phyloP scores from a whole-genome alignment of 2,888 invertebrate species.

The Zhuqinia jingwanae region DNA sequence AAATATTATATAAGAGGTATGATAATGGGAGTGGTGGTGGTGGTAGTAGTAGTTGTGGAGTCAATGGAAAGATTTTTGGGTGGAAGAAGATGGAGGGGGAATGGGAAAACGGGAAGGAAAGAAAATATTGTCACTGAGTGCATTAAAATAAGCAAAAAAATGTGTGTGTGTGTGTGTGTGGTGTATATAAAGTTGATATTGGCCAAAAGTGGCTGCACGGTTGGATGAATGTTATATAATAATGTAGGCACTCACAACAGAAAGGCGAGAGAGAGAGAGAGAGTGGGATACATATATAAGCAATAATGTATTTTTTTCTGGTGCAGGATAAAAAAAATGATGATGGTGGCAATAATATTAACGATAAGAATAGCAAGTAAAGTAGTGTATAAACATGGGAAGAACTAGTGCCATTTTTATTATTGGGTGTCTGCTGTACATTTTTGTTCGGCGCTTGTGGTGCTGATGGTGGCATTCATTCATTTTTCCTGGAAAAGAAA shows the following conservation, averaged over 20 bases:
- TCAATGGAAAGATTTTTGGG: conserved; percentile 61
- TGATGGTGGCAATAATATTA: conserved; percentile 45
- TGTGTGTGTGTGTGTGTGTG: no score
- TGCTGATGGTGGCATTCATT: neutral
- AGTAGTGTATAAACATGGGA: conserved; percentile 40
- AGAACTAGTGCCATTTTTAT: conserved; percentile 44
- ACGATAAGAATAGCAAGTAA: conserved; percentile 2
- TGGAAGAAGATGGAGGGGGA: conserved; percentile 71
- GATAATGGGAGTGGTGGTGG: conserved; percentile 55
- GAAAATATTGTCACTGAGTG: conserved; percentile 67
- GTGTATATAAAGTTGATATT: conserved; percentile 60
- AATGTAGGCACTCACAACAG: no score
- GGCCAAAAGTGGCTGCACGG: conserved; percentile 70
- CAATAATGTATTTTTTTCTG: conserved; percentile 21
- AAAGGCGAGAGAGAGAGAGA: conserved; percentile 67
- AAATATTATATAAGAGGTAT: no score
- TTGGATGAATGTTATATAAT: conserved; percentile 80
- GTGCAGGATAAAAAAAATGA: conserved; percentile 28
- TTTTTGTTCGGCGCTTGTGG: neutral
- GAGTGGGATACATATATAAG: conserved; percentile 42
- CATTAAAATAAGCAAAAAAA: conserved; percentile 63
- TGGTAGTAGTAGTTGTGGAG: conserved; percentile 64
- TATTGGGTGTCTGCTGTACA: conserved; percentile 10
- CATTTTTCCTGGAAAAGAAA: conserved; percentile 24
- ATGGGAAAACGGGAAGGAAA: conserved; percentile 80